Conservation (phyloP, 2,113 vertebrate species). For the Thermophis baileyi region DNA sequence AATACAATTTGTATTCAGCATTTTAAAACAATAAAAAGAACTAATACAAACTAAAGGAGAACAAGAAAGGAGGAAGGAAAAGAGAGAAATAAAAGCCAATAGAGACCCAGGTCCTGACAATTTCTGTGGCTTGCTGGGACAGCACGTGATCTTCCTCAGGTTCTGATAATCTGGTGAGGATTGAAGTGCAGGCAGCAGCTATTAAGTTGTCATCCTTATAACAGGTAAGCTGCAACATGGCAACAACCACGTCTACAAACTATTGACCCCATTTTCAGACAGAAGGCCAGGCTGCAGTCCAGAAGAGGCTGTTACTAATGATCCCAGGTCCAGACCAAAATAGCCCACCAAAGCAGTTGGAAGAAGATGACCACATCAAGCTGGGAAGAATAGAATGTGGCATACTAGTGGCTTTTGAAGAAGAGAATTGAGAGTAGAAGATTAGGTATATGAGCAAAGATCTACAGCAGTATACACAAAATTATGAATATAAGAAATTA, state of each 20-base stretch:
- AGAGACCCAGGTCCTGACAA: neutral
- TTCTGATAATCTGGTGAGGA: neutral
- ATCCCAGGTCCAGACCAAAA: neutral
- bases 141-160: neutral
- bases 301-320: neutral
- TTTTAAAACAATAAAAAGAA: neutral
- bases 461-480: neutral
- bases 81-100: neutral
- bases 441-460: neutral
- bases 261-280: neutral
- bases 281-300: neutral
- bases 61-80: neutral
- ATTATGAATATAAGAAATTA: neutral
- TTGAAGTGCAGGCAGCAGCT: neutral
- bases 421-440: neutral
- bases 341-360: neutral
- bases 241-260: neutral
- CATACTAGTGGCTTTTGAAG: neutral
- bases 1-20: neutral
- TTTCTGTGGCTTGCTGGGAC: neutral
- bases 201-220: neutral
- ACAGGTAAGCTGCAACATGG: neutral
- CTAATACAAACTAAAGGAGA: neutral
- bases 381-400: neutral
- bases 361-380: neutral